These are phyloP conservation scores for Corythoichthys haematopterus DNA, from an alignment of 2,113 vertebrate species.

Conservation along the genomic window DNA sequence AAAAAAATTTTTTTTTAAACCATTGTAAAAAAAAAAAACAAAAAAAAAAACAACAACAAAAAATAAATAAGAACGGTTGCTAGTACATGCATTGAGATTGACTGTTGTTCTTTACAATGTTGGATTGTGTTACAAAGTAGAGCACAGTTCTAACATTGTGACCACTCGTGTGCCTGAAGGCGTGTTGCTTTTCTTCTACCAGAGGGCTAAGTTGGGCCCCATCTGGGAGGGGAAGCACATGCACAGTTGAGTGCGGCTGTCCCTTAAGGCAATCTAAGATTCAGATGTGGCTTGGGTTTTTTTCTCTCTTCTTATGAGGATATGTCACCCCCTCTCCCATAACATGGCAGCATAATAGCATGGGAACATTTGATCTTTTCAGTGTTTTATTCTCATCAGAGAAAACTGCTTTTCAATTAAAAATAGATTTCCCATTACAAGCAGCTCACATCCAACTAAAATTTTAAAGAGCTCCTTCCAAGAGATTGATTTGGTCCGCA, in stretches of 20 bases:
- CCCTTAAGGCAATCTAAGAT: constrained; percentile 33
- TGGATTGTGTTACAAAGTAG: constrained; percentile 8
- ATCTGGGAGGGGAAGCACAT: constrained; percentile 19
- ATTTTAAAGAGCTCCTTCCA: constrained; percentile 45
- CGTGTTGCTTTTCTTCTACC: constrained; percentile 29
- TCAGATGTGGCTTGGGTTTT: neutral
- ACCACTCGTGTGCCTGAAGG: constrained; percentile 22
- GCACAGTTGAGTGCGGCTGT: constrained; percentile 29
- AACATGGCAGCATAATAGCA: neutral
- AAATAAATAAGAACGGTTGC: neutral
- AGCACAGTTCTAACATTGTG: constrained; percentile 17
- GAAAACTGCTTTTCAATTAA: constrained; percentile 37
- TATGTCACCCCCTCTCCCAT: constrained; percentile 19
- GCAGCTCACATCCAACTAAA: constrained; percentile 30
- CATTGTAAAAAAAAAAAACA: neutral
- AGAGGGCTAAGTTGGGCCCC: constrained; percentile 25
- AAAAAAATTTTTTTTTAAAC: neutral
- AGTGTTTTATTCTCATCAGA: constrained; percentile 5
- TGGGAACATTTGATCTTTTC: constrained; percentile 20
- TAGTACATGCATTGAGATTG: neutral
- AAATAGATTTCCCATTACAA: constrained; percentile 60
- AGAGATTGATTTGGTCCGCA: constrained; percentile 38
- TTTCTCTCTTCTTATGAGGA: constrained; percentile 9
- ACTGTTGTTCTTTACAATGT: neutral
- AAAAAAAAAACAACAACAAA: too few species aligned